Evolutionary conservation across 2,888 invertebrate species (phyloP).

Genomic region (Volucella bombylans): DNA sequence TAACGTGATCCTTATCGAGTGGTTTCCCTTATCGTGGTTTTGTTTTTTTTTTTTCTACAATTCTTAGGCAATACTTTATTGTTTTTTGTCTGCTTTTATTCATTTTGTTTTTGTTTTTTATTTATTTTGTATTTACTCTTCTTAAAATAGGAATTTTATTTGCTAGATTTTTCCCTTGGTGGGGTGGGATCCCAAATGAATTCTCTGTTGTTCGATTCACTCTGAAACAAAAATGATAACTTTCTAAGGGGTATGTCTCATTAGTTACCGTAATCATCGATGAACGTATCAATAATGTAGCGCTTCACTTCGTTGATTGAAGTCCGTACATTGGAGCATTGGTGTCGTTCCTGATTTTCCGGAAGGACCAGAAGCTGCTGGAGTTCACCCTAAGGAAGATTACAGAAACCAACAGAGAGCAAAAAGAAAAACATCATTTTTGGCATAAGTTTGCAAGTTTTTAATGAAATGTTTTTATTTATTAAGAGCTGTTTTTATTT

Average conservation of each 20-base stretch:
- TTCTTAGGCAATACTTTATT: conserved; percentile 63
- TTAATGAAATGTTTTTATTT: too few species aligned
- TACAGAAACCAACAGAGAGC: neutral
- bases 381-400: conserved; percentile 79
- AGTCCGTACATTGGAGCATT: conserved; percentile 81
- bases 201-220: conserved; percentile 21
- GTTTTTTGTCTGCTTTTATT: conserved; percentile 63
- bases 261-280: conserved; percentile 82
- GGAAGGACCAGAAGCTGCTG: conserved; percentile 81
- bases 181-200: conserved; percentile 48
- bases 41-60: conserved; percentile 38
- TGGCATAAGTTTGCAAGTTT: too few species aligned
- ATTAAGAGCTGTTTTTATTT: too few species aligned
- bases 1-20: conserved; percentile 35
- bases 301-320: conserved; percentile 82
- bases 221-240: conserved; percentile 32
- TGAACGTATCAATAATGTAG: conserved; percentile 82
- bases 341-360: conserved; percentile 81
- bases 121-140: conserved; percentile 18
- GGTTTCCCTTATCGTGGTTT: conserved; percentile 5
- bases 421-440: neutral
- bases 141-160: conserved; percentile 63
- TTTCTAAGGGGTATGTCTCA: conserved; percentile 16
- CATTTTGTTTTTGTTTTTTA: neutral
- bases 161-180: conserved; percentile 11